Percentiles rank a stretch among this genome's conserved stretches.
Evolutionary conservation across 2,888 invertebrate species (phyloP).

Genomic region (Teinopalpus imperialis): DNA sequence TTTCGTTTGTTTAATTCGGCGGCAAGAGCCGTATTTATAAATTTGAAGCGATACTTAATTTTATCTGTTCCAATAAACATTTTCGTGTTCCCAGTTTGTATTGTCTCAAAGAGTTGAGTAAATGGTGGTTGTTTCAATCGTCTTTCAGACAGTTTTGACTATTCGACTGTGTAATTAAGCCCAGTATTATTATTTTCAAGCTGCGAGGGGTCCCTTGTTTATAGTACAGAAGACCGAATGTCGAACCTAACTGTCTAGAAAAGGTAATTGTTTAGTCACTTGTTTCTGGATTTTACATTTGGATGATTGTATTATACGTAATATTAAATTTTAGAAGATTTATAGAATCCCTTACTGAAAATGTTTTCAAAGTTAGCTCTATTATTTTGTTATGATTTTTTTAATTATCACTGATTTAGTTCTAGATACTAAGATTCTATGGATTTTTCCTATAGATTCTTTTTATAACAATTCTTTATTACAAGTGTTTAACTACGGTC

Average conservation of each 20-base stretch:
- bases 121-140: constrained; percentile 10
- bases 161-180: constrained; percentile 17
- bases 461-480: no score
- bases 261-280: not conserved
- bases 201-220: not conserved
- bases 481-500: no score
- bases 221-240: constrained; percentile 13
- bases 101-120: constrained; percentile 13
- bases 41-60: constrained; percentile 23
- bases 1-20: constrained; percentile 40
- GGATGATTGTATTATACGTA: no score
- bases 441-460: no score
- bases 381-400: no score
- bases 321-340: no score
- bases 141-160: constrained; percentile 9
- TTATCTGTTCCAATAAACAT: constrained; percentile 27
- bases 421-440: no score
- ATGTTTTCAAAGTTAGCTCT: no score
- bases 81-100: constrained; percentile 9
- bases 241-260: constrained; percentile 6
- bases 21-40: constrained; percentile 29
- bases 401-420: no score
- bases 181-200: constrained; percentile 21
- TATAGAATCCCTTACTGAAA: no score
- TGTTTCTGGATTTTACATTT: not conserved